Percentiles rank a stretch among this genome's conserved stretches.
Conservation (phyloP, 2,888 invertebrate species). For the Eupithecia abbreviata region DNA sequence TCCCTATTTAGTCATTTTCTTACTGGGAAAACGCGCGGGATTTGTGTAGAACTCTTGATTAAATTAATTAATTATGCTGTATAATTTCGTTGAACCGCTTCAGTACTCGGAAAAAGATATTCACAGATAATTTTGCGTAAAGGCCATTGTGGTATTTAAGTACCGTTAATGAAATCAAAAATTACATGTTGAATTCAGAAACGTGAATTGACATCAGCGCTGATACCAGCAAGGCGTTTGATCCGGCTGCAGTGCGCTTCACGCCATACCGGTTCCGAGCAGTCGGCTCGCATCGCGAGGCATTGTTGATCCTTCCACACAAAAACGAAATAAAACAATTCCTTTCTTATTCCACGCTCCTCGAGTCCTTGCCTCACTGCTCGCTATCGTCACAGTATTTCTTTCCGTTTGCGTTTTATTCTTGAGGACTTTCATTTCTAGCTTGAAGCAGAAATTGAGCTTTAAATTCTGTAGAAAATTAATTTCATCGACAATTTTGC, state of each 20-base stretch:
- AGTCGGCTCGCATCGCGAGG: conserved; percentile 66
- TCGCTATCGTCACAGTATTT: conserved; percentile 57
- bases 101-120: conserved; percentile 22
- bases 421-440: conserved; percentile 33
- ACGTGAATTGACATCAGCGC: conserved; percentile 62
- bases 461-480: conserved; percentile 40
- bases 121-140: conserved; percentile 21
- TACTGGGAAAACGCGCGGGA: conserved; percentile 3
- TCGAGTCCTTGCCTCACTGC: conserved; percentile 51
- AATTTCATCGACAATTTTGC: conserved; percentile 50
- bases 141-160: conserved; percentile 23
- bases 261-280: conserved; percentile 74
- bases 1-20: conserved; percentile 19
- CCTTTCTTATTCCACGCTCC: conserved; percentile 63
- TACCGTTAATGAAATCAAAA: conserved; percentile 36
- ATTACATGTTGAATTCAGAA: conserved; percentile 36
- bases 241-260: conserved; percentile 61
- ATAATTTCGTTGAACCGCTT: conserved; percentile 15
- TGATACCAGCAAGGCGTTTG: conserved; percentile 67
- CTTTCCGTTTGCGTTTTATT: conserved; percentile 46
- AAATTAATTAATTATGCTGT: conserved; percentile 14
- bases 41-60: conserved; percentile 18
- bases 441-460: conserved; percentile 27
- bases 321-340: conserved; percentile 78
- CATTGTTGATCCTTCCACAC: conserved; percentile 77